These are phyloP conservation scores for Hippocampus mohnikei DNA, from an alignment of 2,113 vertebrate genomes.

Conservation along the genomic window DNA sequence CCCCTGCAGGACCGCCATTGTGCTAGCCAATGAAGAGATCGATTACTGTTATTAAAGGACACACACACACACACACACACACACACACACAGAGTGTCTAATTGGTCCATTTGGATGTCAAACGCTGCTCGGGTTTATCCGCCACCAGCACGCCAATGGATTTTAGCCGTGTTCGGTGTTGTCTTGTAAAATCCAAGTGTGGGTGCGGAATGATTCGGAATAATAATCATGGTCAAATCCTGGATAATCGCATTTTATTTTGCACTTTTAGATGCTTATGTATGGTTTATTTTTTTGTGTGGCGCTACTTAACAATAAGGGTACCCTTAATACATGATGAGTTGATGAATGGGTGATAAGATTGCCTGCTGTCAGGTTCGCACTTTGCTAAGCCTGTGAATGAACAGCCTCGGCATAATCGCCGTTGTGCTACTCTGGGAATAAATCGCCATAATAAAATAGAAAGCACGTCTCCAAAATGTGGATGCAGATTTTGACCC, in stretches of 20 bases:
- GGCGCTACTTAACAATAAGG: background rate
- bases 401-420: background rate
- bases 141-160: constrained; percentile 40
- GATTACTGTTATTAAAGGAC: constrained; percentile 74
- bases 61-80: background rate
- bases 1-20: constrained; percentile 77
- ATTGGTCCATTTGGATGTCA: constrained; percentile 57
- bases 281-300: background rate
- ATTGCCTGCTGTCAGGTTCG: background rate
- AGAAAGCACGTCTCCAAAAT: too few relatives aligned
- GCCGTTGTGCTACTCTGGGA: background rate
- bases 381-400: background rate
- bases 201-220: constrained; percentile 4
- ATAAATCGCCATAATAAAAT: too few relatives aligned
- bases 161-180: constrained; percentile 46
- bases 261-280: background rate
- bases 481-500: too few relatives aligned
- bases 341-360: background rate
- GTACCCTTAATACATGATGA: background rate
- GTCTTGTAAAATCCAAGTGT: constrained; percentile 38
- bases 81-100: background rate
- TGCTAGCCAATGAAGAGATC: constrained; percentile 76
- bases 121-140: constrained; percentile 52
- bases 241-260: background rate
- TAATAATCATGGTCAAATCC: constrained; percentile 2